Evolutionary conservation across 2,888 invertebrate species (phyloP).

Genomic region (Caenorhabditis parvicauda): DNA sequence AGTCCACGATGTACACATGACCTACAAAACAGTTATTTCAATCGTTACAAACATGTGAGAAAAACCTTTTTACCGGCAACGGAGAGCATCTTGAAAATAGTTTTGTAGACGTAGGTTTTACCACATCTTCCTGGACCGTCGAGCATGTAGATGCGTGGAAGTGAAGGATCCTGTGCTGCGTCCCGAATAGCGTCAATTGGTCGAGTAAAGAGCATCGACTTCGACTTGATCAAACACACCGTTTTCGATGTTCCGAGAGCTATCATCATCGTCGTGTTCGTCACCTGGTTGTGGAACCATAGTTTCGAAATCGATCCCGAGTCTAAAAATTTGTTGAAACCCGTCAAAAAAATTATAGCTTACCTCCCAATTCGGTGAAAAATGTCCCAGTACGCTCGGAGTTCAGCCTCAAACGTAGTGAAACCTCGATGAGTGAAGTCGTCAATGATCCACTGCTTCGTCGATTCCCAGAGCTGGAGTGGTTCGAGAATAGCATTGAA

Average conservation of each 20-base stretch:
- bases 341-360: too few species aligned
- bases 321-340: conserved; percentile 3
- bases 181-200: conserved; percentile 4
- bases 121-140: conserved; percentile 65
- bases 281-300: too few species aligned
- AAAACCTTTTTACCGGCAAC: too few species aligned
- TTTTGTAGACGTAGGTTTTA: conserved; percentile 64
- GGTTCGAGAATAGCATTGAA: conserved; percentile 14
- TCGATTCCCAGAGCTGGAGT: conserved; percentile 6
- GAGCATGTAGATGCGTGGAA: conserved; percentile 34
- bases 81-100: conserved; percentile 62
- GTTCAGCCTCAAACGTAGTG: conserved; percentile 7
- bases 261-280: too few species aligned
- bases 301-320: conserved; percentile 4
- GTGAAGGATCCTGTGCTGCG: conserved; percentile 4
- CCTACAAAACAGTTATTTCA: too few species aligned
- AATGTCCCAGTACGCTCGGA: conserved; percentile 10
- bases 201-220: too few species aligned
- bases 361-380: conserved; percentile 4
- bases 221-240: too few species aligned
- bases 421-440: conserved; percentile 13
- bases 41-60: too few species aligned
- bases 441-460: conserved; percentile 7
- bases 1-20: conserved; percentile 61
- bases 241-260: too few species aligned